Evolutionary conservation across 2,888 invertebrate species (phyloP), one percentile per base, ranked within the genome.

Genomic region (Acholoe squamosa): DNA sequence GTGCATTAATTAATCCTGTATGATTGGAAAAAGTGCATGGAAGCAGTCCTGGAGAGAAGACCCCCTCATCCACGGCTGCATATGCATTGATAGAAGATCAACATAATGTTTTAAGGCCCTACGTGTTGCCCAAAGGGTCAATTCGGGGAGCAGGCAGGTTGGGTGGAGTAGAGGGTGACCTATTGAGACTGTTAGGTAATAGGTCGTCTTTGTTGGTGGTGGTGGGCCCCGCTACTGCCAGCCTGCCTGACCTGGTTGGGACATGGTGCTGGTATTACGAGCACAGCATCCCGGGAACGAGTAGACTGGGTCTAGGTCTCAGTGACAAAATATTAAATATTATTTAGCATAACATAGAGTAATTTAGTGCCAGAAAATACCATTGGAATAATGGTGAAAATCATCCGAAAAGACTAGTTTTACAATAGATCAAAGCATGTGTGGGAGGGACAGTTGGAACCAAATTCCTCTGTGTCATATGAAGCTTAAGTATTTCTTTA

Each of bases 171-270:
- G 71, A 3, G 71, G 28, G 71, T 25, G 71, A 71, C 71, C 71
- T 71, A 71, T 71, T 28, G 5, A 28, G 0, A 22, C 71, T 71
- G 71, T 71, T 71, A 71, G 71, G 71, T 71, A 71, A 71, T 71
- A 71, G 28, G 28, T 14, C 71, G 71, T 28, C 71, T 71, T 28
- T 28, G 25, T 71, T 71, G 28, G 19, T 22, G 25, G 61, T 61
- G 43, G 43, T 10, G 43, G 43, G 43, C 14, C 61, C 61, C 61
- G 61, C 61, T 7, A 28, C 0, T 28, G 3, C 28, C 28, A 71
- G 71, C 28, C 71, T 10, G 71, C 16, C 71, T 71, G 71, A 71
- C 71, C 71, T 28, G 28, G 31, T 71, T 71, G 71, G 71, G 71
- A 25, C 71, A 71, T 25, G 71, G 28, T 16, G 71, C 71, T 71